These are phyloP conservation scores for Mesoligia furuncula DNA, from an alignment of 2,888 invertebrate genomes.

Conservation along the genomic window DNA sequence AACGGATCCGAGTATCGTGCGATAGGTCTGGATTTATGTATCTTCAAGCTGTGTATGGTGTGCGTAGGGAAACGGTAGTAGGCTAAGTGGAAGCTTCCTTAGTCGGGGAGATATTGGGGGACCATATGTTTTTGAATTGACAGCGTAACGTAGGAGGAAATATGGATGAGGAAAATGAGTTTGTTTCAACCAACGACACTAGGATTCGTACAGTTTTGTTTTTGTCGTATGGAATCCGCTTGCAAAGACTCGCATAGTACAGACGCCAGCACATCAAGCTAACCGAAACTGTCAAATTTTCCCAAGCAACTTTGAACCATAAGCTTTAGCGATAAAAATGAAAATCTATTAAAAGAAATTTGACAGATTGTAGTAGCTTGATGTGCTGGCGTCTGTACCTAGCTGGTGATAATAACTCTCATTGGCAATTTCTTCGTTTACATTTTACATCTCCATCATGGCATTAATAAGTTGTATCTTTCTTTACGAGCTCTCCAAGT, in stretches of 20 bases:
- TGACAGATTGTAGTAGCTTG: too few species aligned
- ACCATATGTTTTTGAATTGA: constrained; percentile 1
- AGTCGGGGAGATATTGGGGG: constrained; percentile 28
- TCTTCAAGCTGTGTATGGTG: constrained; percentile 57
- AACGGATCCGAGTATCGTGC: constrained; percentile 58
- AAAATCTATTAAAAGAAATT: too few species aligned
- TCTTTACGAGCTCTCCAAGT: too few species aligned
- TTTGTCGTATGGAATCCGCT: not conserved
- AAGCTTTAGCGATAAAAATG: too few species aligned
- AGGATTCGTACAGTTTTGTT: not conserved
- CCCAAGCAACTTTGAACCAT: too few species aligned
- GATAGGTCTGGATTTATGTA: constrained; percentile 64
- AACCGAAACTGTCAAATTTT: too few species aligned
- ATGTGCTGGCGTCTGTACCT: too few species aligned
- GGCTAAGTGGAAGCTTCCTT: constrained; percentile 36
- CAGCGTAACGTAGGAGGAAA: not conserved
- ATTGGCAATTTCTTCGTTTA: not conserved
- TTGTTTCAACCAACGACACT: not conserved
- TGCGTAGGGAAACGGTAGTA: constrained; percentile 39
- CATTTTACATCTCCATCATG: not conserved
- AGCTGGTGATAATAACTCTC: not conserved
- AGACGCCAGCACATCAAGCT: too few species aligned
- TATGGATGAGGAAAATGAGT: not conserved
- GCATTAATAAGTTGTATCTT: too few species aligned
- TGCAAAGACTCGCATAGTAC: not conserved